Evolutionary conservation across 1,140 invertebrate species (phyloP), one percentile per base, ranked within the genome.

Genomic region (Medauroidea extradentata): DNA sequence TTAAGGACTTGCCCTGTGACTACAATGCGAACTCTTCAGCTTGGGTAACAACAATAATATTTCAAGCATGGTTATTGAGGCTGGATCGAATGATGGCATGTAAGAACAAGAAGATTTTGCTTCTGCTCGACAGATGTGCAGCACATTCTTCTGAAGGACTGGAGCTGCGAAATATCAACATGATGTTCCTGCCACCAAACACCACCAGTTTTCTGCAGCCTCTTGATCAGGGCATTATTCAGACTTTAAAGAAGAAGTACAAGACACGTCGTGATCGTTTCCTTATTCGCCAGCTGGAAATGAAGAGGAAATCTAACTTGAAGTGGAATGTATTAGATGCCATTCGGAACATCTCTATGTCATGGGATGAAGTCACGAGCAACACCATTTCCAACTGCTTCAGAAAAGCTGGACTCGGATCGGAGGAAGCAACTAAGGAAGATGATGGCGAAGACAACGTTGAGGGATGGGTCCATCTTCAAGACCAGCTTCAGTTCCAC

Each of bases 21-120:
- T 78, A 79, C 67, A 63, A 64, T 50, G 64, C 64, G 50, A 79
- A 79, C 64, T 73, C 69, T 57, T 80, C 73, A 63, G 74, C 78
- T 50, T 81, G 78, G 78, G 80, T 79, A 75, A 79, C 74, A 14
- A 62, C 55, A 54, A 56, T 62, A 62, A 55, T 74, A 53, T 71
- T 67, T 60, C 62, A 62, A 60, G 56, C 61, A 52, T 54, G 55
- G 68, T 52, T 74, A 64, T 68, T 61, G 71, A 43, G 60, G 42
- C 42, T 49, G 51, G 21, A 53, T 60, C 13, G 60, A 70, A 52
- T 52, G 59, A 60, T 46, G 44, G 44, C 44, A 4, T 46, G 44
- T 25, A n/a, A 5, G 13, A 46, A 46, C 44, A 19, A 25, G 9
- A 19, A 61, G 67, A 60, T 67, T 67, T 44, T 62, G 41, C 57